A percentile compares a stretch with the other conserved stretches of the same genome.
Evolutionary conservation across 2,113 vertebrate genomes (phyloP).

Genomic region (Psettodes erumei): DNA sequence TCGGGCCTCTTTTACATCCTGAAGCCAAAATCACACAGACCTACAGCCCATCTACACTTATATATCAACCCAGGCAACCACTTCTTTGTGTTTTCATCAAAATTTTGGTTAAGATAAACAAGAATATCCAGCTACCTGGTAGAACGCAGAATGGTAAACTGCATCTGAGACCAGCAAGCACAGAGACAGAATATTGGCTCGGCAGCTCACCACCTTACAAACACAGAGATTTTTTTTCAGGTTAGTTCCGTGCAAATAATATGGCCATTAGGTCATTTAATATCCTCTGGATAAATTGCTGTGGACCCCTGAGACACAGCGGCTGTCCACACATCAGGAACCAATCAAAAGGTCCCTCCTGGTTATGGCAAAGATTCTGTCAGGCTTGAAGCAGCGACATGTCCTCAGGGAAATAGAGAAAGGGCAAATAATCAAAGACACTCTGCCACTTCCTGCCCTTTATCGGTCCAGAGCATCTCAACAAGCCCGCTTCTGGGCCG

Average conservation of each 20-base stretch:
- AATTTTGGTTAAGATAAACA: not conserved
- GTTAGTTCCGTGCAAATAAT: conserved; percentile 71
- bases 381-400: conserved; percentile 63
- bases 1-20: conserved; percentile 38
- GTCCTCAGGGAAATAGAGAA: conserved; percentile 75
- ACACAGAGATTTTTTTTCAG: conserved; percentile 47
- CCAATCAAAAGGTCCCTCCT: conserved; percentile 71
- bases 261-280: conserved; percentile 78
- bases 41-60: not conserved
- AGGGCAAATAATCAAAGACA: conserved; percentile 78
- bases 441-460: conserved; percentile 70
- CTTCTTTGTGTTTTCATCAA: conserved; percentile 11
- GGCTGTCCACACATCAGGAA: conserved; percentile 77
- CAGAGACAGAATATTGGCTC: not conserved
- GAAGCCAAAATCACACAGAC: conserved; percentile 20
- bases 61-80: conserved; percentile 13
- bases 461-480: conserved; percentile 59
- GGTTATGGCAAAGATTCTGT: conserved; percentile 50
- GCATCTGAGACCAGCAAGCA: not conserved
- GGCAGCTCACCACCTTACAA: conserved; percentile 33
- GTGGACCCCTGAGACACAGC: conserved; percentile 59
- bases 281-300: conserved; percentile 77
- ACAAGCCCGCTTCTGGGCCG: conserved; percentile 14
- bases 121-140: not conserved
- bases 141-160: not conserved